Evolutionary conservation across 1,140 invertebrate genomes (phyloP).

Genomic region (Pseudomyrmex flavicornis): DNA sequence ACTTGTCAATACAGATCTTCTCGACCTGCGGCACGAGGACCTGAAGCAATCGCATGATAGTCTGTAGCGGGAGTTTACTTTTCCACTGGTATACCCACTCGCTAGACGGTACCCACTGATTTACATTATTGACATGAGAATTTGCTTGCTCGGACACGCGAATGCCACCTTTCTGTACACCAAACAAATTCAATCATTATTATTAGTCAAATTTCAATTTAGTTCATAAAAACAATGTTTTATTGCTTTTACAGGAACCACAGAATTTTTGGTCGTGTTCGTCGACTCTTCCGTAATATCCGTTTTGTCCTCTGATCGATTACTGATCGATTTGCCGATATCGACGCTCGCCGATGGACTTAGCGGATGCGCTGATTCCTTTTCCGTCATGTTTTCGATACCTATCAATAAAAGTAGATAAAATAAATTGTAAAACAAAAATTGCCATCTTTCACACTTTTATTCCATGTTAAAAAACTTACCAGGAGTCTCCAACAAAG

Average conservation of each 20-base stretch:
- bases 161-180: conserved; percentile 83
- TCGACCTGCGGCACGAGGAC: conserved; percentile 99
- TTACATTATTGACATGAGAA: conserved; percentile 61
- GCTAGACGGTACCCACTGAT: conserved; percentile 93
- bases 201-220: not conserved
- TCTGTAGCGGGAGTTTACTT: conserved; percentile 98
- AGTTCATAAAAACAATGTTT: not conserved
- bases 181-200: conserved; percentile 12
- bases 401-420: conserved; percentile 83
- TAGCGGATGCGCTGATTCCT: conserved; percentile 93
- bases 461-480: conserved; percentile 60
- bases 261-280: conserved; percentile 74
- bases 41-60: conserved; percentile 99
- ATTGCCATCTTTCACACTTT: not conserved
- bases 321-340: conserved; percentile 67
- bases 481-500: conserved; percentile 94
- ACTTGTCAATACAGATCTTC: conserved; percentile 99
- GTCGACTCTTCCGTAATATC: conserved; percentile 59
- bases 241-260: conserved; percentile 76
- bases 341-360: conserved; percentile 79
- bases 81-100: conserved; percentile 99
- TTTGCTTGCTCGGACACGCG: conserved; percentile 80
- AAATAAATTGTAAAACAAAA: conserved; percentile 7
- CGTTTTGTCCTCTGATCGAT: conserved; percentile 65
- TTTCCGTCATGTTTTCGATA: conserved; percentile 97